Conservation (phyloP, 2,113 vertebrate genomes). For the Acanthisitta chloris region DNA sequence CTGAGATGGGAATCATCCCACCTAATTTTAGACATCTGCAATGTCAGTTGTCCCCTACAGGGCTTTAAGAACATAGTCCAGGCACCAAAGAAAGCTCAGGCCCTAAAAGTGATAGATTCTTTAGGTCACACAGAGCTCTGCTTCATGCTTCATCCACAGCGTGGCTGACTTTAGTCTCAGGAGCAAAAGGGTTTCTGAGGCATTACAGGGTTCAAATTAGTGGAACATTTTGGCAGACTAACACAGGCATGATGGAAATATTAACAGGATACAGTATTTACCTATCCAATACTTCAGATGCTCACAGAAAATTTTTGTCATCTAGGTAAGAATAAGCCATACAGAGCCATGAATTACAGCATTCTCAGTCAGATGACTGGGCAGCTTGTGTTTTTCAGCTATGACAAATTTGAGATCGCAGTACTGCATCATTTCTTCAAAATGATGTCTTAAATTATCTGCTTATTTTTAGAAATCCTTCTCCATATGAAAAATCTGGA, state of each 20-base stretch:
- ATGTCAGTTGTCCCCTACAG: neutral
- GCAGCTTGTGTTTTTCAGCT: neutral
- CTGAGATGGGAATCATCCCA: neutral
- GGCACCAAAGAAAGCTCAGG: neutral
- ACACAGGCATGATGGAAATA: neutral
- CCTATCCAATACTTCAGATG: neutral
- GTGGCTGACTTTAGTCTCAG: neutral
- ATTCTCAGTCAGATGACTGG: neutral
- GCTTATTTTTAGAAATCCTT: neutral
- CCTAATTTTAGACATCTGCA: neutral
- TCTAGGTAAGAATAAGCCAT: neutral
- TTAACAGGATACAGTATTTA: neutral
- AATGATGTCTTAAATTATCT: neutral
- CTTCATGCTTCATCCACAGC: neutral
- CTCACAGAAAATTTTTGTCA: neutral
- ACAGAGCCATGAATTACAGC: fast-evolving
- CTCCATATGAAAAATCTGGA: neutral
- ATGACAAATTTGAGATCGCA: neutral
- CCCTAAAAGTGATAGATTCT: neutral
- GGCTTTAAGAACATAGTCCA: neutral
- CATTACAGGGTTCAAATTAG: neutral
- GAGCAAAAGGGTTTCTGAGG: neutral
- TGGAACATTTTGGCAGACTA: neutral
- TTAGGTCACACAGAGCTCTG: neutral
- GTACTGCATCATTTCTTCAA: neutral